Evolutionary conservation across 2,888 invertebrate genomes (phyloP).

Genomic region (Ptychoptera contaminata): DNA sequence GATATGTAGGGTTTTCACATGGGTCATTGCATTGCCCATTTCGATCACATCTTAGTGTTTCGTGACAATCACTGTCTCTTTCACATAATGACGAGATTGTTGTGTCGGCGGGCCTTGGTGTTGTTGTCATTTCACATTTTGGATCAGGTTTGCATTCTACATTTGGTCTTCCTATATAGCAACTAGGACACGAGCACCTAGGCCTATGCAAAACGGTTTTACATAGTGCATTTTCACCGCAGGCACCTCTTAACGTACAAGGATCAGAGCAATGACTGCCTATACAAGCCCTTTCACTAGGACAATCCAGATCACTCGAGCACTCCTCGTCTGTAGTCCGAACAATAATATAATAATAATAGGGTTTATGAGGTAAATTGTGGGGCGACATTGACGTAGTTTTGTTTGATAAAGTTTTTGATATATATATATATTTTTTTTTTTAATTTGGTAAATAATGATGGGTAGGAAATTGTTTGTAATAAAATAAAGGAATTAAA

Average conservation of each 20-base stretch:
- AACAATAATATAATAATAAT: conserved; percentile 5
- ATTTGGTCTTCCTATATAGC: conserved; percentile 70
- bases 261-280: conserved; percentile 83
- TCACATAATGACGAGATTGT: conserved; percentile 44
- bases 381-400: not conserved
- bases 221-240: conserved; percentile 80
- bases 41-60: conserved; percentile 55
- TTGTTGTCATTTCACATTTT: conserved; percentile 49
- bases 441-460: conserved; percentile 9
- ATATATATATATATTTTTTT: conserved; percentile 7
- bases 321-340: conserved; percentile 63
- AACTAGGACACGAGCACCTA: conserved; percentile 76
- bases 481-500: conserved; percentile 1
- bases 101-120: conserved; percentile 37
- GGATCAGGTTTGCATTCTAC: conserved; percentile 65
- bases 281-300: conserved; percentile 81
- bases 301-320: conserved; percentile 80
- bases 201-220: conserved; percentile 71
- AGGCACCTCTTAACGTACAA: conserved; percentile 73
- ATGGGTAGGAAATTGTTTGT: conserved; percentile 1
- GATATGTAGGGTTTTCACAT: conserved; percentile 48
- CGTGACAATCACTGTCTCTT: conserved; percentile 54
- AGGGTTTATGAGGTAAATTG: not conserved
- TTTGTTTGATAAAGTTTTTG: conserved; percentile 9
- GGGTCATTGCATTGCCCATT: conserved; percentile 68